Evolutionary conservation across 2,888 invertebrate species (phyloP), one percentile per base, ranked within the genome.

Genomic region (Geotrupes spiniger): DNA sequence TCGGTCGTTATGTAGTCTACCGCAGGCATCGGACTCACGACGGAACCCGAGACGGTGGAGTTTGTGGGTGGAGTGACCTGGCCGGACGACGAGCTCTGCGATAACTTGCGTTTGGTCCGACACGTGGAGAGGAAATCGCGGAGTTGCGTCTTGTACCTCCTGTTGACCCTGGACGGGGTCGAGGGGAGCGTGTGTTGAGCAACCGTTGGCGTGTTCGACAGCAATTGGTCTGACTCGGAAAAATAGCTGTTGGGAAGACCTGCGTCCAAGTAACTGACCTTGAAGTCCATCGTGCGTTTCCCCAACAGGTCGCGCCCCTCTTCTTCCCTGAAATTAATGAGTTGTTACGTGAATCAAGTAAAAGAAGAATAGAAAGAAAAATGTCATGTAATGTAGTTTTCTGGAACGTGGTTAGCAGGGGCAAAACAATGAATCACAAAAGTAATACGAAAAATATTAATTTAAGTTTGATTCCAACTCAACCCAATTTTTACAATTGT

Each of bases 201-300:
- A 21, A 79, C 73, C 25, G 78, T 77, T 42, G 77, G 78, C 10
- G 83, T 77, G 54, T 79, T 80, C 31, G 79, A 76, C 2, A 83
- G 76, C 11, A 91, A 74, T 69, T 87, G 89, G 67, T 92, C 92
- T 36, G 84, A 82, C 66, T 93, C 93, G 4, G 89, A 88, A 75
- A 93, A 92, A 75, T 93, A 93, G 46, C 88, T 85, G 65, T 91
- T 93, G 10, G 92, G 92, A 55, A 95, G 78, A 10, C 93, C 93
- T 0, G 93, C 93, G 70, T 95, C 95, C 64, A 97, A 80, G 75
- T 98, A 98, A 70, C 96, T 96, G 46, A 94, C 94, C 81, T 98
- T 97, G 75, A 97, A 98, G 75, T 98, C 97, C 91, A 96, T 96
- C 4, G 97, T 98, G 57, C 99, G 82, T 74, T 99, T 99, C 26